A percentile compares a stretch with the other conserved stretches of the same genome.
Conservation (phyloP, 2,888 invertebrate genomes). For the Luffia ferchaultella region DNA sequence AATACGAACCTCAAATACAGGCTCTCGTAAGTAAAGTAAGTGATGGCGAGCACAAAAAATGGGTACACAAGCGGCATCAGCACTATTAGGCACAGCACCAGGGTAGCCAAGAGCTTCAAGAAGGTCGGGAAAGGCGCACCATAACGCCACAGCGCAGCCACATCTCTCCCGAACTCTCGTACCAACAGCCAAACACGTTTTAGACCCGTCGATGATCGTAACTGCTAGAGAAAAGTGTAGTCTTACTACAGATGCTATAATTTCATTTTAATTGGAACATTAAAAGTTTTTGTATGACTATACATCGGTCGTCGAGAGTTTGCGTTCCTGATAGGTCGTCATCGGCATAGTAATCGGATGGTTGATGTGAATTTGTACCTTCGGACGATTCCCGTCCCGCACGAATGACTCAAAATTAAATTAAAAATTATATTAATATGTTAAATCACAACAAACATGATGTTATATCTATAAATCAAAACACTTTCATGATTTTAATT, state of each 20-base stretch:
- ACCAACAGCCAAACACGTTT: slow-evolving; percentile 35
- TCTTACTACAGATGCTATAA: too few species aligned
- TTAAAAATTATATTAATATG: background rate
- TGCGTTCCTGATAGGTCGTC: too few species aligned
- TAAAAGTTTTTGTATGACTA: too few species aligned
- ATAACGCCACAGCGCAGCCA: slow-evolving; percentile 47
- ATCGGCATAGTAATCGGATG: too few species aligned
- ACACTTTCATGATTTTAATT: too few species aligned
- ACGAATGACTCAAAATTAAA: background rate
- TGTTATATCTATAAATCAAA: background rate
- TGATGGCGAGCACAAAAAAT: slow-evolving; percentile 33
- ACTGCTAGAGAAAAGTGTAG: slow-evolving; percentile 26
- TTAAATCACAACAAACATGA: too few species aligned
- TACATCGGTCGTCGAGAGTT: too few species aligned
- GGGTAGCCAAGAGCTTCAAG: slow-evolving; percentile 48
- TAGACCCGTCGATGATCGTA: slow-evolving; percentile 39
- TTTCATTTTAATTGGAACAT: slow-evolving; percentile 2
- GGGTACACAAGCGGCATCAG: slow-evolving; percentile 50
- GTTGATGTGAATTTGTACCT: too few species aligned
- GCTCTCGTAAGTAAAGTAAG: slow-evolving; percentile 45
- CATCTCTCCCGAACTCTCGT: slow-evolving; percentile 41
- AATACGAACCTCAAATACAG: slow-evolving; percentile 50
- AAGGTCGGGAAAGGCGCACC: slow-evolving; percentile 59
- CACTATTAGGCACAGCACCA: slow-evolving; percentile 41
- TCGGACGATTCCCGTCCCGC: slow-evolving; percentile 2